These are phyloP conservation scores for Azemiops feae DNA, from an alignment of 2,113 vertebrate genomes.

Conservation along the genomic window DNA sequence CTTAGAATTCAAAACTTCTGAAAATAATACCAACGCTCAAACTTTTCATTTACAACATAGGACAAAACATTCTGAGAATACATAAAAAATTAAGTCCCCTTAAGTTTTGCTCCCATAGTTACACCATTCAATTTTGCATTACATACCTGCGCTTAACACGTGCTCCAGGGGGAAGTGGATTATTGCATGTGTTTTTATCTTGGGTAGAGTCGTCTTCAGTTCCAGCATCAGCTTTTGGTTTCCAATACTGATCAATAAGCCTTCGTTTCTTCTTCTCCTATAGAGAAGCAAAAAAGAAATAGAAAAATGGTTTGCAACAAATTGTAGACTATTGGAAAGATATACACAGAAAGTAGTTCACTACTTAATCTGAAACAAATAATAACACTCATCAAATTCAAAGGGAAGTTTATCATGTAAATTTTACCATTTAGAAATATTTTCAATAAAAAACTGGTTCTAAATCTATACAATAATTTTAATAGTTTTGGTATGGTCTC, in stretches of 20 bases:
- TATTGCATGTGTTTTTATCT: neutral
- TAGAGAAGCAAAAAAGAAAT: neutral
- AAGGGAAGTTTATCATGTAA: neutral
- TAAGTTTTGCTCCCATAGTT: neutral
- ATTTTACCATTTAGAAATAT: neutral
- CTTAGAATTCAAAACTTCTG: neutral
- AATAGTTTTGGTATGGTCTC: neutral
- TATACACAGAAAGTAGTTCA: neutral
- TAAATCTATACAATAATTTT: neutral
- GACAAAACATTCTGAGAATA: neutral
- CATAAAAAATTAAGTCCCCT: neutral
- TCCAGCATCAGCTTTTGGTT: neutral
- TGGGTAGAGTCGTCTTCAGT: neutral
- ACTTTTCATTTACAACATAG: neutral
- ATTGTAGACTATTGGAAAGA: neutral
- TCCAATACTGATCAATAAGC: constrained; percentile 53
- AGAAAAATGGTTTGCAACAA: neutral
- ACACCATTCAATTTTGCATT: neutral
- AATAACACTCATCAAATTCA: neutral
- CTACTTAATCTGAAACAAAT: neutral
- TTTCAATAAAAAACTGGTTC: neutral
- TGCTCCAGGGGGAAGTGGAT: neutral
- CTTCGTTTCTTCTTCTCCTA: constrained; percentile 34
- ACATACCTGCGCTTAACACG: constrained; percentile 27
- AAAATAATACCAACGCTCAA: neutral